Evolutionary conservation across 2,888 invertebrate species (phyloP).

Genomic region (Chrysodeixis includens): DNA sequence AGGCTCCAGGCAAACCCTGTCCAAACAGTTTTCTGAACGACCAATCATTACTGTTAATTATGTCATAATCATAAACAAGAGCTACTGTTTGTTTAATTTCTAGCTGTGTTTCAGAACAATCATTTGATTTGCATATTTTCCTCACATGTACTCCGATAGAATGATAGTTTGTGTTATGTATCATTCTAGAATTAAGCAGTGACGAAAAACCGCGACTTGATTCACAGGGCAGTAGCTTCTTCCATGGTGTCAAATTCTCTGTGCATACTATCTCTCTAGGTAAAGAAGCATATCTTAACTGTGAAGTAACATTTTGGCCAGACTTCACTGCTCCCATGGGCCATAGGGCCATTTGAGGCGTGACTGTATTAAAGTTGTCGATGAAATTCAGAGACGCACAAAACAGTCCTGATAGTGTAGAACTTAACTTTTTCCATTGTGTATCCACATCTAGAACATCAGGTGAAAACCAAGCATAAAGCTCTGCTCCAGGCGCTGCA

Average conservation of each 20-base stretch:
- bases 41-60: conserved; percentile 93
- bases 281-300: conserved; percentile 95
- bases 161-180: conserved; percentile 98
- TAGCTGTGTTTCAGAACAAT: conserved; percentile 90
- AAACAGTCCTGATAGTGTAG: conserved; percentile 97
- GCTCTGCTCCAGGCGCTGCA: conserved; percentile 97
- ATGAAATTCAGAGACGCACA: conserved; percentile 99
- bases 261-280: conserved; percentile 99
- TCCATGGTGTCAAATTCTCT: conserved; percentile 99
- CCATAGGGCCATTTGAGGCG: conserved; percentile 94
- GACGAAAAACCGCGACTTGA: conserved; percentile 96
- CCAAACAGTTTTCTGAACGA: conserved; percentile 96
- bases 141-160: conserved; percentile 96
- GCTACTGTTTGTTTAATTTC: conserved; percentile 96
- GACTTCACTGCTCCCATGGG: conserved; percentile 91
- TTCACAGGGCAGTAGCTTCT: conserved; percentile 98
- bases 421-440: conserved; percentile 96
- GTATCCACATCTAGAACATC: conserved; percentile 92
- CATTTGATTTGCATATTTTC: conserved; percentile 91
- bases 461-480: conserved; percentile 97
- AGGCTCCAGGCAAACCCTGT: conserved; percentile 94
- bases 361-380: conserved; percentile 94
- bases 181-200: conserved; percentile 95
- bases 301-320: conserved; percentile 86
- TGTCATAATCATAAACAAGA: conserved; percentile 94